A percentile compares a stretch with the other conserved stretches of the same genome.
Evolutionary conservation across 2,113 vertebrate genomes (phyloP).

Genomic region (Saccopteryx leptura): DNA sequence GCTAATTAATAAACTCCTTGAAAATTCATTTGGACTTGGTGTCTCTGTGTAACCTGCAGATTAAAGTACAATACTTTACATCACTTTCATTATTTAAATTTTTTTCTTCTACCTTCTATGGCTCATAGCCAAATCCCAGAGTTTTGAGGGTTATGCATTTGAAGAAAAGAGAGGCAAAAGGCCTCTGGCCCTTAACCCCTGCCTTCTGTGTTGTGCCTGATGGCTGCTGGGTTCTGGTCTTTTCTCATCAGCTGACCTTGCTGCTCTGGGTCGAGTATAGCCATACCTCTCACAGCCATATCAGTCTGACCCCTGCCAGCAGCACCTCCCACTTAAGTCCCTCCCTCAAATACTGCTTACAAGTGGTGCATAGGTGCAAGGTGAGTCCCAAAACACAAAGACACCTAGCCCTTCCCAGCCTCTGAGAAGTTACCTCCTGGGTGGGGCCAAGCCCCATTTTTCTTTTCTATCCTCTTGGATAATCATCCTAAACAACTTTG

Average conservation of each 20-base stretch:
- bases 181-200: too few relatives aligned
- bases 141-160: not conserved
- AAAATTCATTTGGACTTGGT: too few relatives aligned
- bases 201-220: not conserved
- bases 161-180: not conserved
- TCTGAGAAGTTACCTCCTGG: not conserved
- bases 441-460: fast-evolving
- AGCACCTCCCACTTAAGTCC: not conserved
- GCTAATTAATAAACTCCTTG: too few relatives aligned
- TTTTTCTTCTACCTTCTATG: not conserved
- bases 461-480: not conserved
- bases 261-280: fast-evolving
- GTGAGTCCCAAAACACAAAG: not conserved
- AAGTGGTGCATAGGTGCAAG: not conserved
- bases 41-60: too few relatives aligned
- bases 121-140: not conserved
- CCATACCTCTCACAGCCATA: not conserved
- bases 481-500: not conserved
- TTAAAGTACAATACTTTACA: too few relatives aligned
- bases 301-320: not conserved
- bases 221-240: not conserved
- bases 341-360: too few relatives aligned
- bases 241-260: not conserved
- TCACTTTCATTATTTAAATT: not conserved
- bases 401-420: not conserved